phyloP scores from a whole-genome alignment of 2,797 vertebrate genomes.

The Acanthis flammea region DNA sequence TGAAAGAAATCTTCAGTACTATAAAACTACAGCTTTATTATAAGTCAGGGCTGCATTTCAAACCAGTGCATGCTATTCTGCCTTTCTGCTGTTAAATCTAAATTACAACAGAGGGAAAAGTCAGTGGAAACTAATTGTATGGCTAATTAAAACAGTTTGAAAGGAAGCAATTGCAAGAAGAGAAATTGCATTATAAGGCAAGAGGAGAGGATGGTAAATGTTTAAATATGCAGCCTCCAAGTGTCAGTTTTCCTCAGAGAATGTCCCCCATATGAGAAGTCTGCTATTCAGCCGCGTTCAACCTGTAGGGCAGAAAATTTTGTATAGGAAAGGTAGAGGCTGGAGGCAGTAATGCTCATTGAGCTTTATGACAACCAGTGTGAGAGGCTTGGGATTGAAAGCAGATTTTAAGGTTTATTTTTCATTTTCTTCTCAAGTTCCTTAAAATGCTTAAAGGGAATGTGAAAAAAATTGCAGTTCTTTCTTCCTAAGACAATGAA shows the following conservation, averaged over 20 bases:
- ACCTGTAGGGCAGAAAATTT: slow-evolving; percentile 53
- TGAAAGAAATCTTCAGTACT: background rate
- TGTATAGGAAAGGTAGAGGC: slow-evolving; percentile 31
- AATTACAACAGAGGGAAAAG: slow-evolving; percentile 42
- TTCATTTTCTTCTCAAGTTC: slow-evolving; percentile 52
- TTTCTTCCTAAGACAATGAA: slow-evolving; percentile 22
- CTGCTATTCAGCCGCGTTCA: background rate
- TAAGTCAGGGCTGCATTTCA: background rate
- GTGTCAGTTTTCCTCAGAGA: slow-evolving; percentile 56
- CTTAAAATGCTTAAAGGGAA: slow-evolving; percentile 34
- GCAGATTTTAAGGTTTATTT: slow-evolving; percentile 55
- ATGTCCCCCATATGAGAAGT: slow-evolving; percentile 35
- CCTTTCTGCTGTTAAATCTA: slow-evolving; percentile 26
- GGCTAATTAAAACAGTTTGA: slow-evolving; percentile 60
- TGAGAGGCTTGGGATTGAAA: slow-evolving; percentile 14
- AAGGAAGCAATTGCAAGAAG: slow-evolving; percentile 37
- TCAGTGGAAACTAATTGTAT: slow-evolving; percentile 56
- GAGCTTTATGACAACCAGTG: slow-evolving; percentile 39
- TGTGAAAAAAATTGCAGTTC: background rate
- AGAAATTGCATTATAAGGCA: slow-evolving; percentile 38
- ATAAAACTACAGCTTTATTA: background rate
- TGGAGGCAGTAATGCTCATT: slow-evolving; percentile 37
- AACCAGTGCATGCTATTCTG: background rate
- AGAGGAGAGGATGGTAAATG: slow-evolving; percentile 42
- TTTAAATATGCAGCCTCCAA: slow-evolving; percentile 58